A percentile compares a stretch with the other conserved stretches of the same genome.
phyloP scores from a whole-genome alignment of 2,888 invertebrate species.

The Andrena chrysosceles region DNA sequence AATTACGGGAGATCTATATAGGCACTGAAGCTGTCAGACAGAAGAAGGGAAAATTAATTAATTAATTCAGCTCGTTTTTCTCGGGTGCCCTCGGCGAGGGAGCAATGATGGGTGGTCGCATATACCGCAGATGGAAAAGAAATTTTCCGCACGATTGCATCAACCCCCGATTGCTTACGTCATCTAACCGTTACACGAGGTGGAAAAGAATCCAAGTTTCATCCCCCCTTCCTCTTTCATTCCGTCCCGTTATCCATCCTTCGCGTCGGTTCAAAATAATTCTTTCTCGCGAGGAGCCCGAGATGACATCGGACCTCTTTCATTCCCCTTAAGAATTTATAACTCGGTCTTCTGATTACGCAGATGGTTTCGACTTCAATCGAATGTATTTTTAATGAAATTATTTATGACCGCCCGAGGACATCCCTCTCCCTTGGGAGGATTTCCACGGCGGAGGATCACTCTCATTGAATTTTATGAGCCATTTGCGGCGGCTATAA shows the following conservation, averaged over 20 bases:
- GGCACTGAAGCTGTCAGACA: neutral
- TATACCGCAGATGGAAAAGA: constrained; percentile 9
- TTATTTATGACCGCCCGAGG: constrained; percentile 27
- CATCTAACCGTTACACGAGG: constrained; percentile 42
- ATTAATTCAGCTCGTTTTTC: constrained; percentile 38
- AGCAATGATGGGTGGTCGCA: constrained; percentile 18
- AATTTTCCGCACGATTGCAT: constrained; percentile 53
- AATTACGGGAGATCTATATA: neutral
- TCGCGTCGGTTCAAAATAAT: constrained; percentile 55
- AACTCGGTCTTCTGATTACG: constrained; percentile 25
- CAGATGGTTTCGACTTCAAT: constrained; percentile 22
- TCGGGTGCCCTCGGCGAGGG: neutral
- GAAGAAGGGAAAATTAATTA: constrained; percentile 36
- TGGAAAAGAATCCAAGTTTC: constrained; percentile 59
- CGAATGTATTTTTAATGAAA: constrained; percentile 30
- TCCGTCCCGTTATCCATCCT: neutral
- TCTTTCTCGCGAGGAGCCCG: constrained; percentile 42
- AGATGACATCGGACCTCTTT: constrained; percentile 23
- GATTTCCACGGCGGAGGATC: constrained; percentile 24
- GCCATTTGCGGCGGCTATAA: constrained; percentile 24
- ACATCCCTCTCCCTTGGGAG: neutral
- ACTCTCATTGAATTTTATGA: constrained; percentile 47
- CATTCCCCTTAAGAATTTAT: constrained; percentile 45
- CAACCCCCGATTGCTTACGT: constrained; percentile 43
- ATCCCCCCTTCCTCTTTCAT: neutral